phyloP scores from a whole-genome alignment of 2,797 vertebrate species.

The Decapterus maruadsi region DNA sequence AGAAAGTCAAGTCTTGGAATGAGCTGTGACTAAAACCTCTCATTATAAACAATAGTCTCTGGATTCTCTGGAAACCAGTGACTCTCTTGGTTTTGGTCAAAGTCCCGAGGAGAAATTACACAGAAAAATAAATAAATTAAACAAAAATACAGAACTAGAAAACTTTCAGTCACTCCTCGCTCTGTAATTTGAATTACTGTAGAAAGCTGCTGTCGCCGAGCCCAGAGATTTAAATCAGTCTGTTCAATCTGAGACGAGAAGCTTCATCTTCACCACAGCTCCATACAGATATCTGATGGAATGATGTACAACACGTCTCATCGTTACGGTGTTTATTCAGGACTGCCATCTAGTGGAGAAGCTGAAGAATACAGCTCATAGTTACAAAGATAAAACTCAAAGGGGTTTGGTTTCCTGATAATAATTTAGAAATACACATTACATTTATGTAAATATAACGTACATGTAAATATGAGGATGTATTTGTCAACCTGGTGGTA shows the following conservation, averaged over 20 bases:
- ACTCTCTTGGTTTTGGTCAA: neutral
- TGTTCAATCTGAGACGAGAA: neutral
- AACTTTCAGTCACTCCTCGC: neutral
- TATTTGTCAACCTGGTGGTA: neutral
- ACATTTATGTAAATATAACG: too few relatives aligned
- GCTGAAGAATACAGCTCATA: conserved; percentile 1
- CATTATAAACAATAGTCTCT: neutral
- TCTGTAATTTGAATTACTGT: neutral
- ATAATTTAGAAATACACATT: neutral
- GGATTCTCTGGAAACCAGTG: neutral
- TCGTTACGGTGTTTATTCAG: neutral
- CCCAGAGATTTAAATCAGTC: too few relatives aligned
- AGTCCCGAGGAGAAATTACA: neutral
- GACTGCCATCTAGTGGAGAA: conserved; percentile 34
- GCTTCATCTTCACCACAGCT: neutral
- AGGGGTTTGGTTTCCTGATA: neutral
- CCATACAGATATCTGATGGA: neutral
- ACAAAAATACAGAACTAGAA: neutral
- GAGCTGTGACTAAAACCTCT: neutral
- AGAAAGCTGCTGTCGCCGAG: neutral
- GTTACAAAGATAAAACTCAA: neutral
- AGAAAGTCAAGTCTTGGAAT: neutral
- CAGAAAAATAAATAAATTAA: neutral
- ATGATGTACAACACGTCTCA: neutral
- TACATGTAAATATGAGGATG: neutral